A percentile compares a stretch with the other conserved stretches of the same genome.
Evolutionary conservation across 2,113 vertebrate species (phyloP).

Genomic region (Psammodynastes pulverulentus): DNA sequence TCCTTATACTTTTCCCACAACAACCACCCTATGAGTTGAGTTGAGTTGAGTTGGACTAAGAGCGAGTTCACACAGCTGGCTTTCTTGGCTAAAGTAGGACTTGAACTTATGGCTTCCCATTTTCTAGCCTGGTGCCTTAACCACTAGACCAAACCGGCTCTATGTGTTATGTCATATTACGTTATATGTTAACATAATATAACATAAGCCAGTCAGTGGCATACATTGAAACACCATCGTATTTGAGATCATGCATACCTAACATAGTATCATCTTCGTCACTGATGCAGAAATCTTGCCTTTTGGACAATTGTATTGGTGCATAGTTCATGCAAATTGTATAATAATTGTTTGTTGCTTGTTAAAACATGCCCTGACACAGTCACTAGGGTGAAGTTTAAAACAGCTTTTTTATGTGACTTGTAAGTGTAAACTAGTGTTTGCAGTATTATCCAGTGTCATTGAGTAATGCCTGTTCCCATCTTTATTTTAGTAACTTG

Average conservation of each 20-base stretch:
- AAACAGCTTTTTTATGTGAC: not conserved
- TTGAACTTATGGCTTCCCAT: not conserved
- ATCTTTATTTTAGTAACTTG: not conserved
- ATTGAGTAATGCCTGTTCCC: not conserved
- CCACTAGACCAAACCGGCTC: not conserved
- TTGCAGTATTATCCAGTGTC: not conserved
- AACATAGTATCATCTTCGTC: not conserved
- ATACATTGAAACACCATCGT: not conserved
- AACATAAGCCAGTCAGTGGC: not conserved
- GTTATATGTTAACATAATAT: no score
- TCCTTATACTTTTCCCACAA: not conserved
- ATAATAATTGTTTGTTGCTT: not conserved
- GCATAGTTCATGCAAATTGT: not conserved
- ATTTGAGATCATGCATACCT: not conserved
- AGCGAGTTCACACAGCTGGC: not conserved
- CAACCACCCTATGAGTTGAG: not conserved
- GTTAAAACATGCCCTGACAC: not conserved
- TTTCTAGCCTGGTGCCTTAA: not conserved
- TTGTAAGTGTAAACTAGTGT: not conserved
- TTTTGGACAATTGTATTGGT: not conserved
- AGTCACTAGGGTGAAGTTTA: not conserved
- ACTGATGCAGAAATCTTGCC: not conserved
- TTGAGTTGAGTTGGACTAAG: not conserved
- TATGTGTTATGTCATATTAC: not conserved
- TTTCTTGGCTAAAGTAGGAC: not conserved